A percentile compares a stretch with the other conserved stretches of the same genome.
These are phyloP conservation scores for Rhinoraja longicauda DNA, from an alignment of 2,797 vertebrate species.

Conservation along the genomic window DNA sequence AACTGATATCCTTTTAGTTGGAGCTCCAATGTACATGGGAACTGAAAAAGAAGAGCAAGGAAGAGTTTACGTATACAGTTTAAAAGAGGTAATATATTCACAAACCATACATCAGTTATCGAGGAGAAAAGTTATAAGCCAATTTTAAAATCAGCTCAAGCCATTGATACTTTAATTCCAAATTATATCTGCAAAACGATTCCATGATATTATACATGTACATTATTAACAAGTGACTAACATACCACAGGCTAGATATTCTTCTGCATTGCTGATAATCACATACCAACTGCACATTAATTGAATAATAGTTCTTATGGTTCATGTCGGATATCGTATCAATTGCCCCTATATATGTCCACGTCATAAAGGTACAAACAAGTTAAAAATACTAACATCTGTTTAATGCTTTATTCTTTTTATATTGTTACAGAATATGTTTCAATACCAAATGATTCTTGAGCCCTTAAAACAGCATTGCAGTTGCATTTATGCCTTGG, in stretches of 20 bases:
- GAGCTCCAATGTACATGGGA: conserved; percentile 94
- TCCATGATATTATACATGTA: neutral
- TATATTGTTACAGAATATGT: conserved; percentile 57
- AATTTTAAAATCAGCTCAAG: neutral
- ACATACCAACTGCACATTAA: neutral
- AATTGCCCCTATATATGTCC: neutral
- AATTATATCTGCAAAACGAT: neutral
- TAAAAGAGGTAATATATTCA: conserved; percentile 63
- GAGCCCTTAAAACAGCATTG: conserved; percentile 82
- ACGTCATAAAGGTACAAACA: neutral
- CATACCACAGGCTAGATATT: too few relatives aligned
- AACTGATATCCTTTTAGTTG: conserved; percentile 84
- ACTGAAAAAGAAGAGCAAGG: conserved; percentile 85
- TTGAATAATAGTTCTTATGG: conserved; percentile 1
- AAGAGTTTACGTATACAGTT: conserved; percentile 83
- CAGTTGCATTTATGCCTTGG: conserved; percentile 50
- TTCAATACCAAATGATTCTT: conserved; percentile 76
- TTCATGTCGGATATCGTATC: neutral
- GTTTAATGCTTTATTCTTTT: conserved; percentile 38
- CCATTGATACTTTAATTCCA: neutral
- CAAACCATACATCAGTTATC: neutral
- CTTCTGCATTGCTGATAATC: too few relatives aligned
- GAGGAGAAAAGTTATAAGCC: neutral
- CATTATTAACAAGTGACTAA: neutral
- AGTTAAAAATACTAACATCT: neutral